Evolutionary conservation across 2,888 invertebrate species (phyloP), one percentile per base, ranked within the genome.

Genomic region (Enchytraeus crypticus): DNA sequence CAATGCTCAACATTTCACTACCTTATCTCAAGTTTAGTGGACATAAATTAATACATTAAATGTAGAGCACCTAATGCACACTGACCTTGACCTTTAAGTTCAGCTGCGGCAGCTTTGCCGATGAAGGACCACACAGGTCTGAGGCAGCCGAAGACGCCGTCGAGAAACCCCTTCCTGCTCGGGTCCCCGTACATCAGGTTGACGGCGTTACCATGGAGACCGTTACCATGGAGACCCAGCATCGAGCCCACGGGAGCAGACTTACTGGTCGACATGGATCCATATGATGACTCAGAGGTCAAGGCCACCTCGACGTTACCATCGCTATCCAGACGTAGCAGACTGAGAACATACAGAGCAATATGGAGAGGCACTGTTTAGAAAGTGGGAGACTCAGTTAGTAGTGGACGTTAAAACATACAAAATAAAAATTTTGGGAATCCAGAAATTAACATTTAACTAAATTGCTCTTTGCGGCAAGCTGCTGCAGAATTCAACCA

Each of bases 111-210:
- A 5, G 67, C 67, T 77, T 89, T 90, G 55, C 88, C 88, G 62
- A 92, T 88, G 70, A 92, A 85, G 18, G 87, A 87, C 78, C 90
- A 84, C 11, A 93, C 87, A 0, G 91, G 90, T 64, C 89, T 84
- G 74, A 95, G 85, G 74, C 95, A 95, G 1, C 90, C 90, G 69
- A 91, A 82, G 60, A 95, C 84, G 0, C 91, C 90, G 64, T 78
- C 77, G 53, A 77, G 74, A 68, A 77, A 77, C 2, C 77, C 75
- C 38, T 53, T 57, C 32, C 29, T 33, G 32, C 32, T 63, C 8
- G 29, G 46, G 26, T 8, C 23, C 26, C 47, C 70, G 69, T 73
- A 71, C 53, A 68, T 66, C n/a, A 74, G 72, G 51, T 74, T 73
- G 18, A 75, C 71, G 47, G 72, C 70, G 65, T 33, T 49, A 29